Evolutionary conservation across 1,140 invertebrate species (phyloP).

Genomic region (Caenorhabditis inopinata): DNA sequence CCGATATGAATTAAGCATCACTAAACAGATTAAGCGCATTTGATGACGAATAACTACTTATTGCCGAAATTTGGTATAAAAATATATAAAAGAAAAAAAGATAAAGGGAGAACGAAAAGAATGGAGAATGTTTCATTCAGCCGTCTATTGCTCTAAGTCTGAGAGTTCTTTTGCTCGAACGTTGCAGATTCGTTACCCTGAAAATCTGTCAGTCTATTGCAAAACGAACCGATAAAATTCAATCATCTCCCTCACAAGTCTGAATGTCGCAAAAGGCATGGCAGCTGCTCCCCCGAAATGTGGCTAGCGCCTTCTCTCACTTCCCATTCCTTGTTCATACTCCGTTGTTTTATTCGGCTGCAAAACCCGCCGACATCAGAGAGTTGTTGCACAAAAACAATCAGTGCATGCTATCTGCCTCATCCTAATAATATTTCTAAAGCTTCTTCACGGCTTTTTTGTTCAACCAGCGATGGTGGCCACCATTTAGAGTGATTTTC

Average conservation of each 20-base stretch:
- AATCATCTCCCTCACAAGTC: background rate
- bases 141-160: no score
- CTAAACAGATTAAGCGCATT: background rate
- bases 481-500: background rate
- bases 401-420: background rate
- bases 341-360: background rate
- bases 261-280: background rate
- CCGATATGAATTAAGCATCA: background rate
- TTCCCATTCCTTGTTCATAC: background rate
- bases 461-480: background rate
- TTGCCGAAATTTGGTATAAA: no score
- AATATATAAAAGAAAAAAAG: no score
- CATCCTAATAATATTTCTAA: constrained; percentile 6
- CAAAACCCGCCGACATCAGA: background rate
- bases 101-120: no score
- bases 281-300: constrained; percentile 25
- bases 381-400: background rate
- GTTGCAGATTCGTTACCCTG: background rate
- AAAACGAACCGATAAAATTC: constrained; percentile 27
- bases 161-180: no score
- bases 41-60: background rate
- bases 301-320: background rate
- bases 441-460: background rate
- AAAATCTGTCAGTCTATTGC: background rate
- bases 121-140: no score